Base-by-base conservation (phyloP, 2,888 invertebrate species). In the Ennomos erosarius region DNA sequence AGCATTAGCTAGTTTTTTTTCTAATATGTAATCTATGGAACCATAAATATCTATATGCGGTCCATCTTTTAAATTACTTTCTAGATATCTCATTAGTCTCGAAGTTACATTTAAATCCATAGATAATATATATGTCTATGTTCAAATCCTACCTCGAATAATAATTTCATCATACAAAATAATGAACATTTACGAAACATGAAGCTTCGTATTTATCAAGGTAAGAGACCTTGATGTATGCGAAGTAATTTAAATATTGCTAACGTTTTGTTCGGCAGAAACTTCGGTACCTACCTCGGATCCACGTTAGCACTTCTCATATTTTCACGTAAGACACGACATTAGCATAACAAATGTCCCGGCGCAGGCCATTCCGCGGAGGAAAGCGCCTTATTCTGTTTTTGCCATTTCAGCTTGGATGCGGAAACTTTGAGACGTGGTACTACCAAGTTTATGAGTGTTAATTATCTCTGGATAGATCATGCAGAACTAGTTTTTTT, bases 261-360 rank as follows among this genome's bases (percentile, higher is more conserved):
- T 36, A 37, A 35, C 9, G 40, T 39, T 44, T 53, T 45, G 13
- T 16, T 37, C 10, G 8, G 36, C 42, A 12, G 12, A 34, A 37
- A 11, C 16, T 33, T 33, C 5, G 1, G 3, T 5, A 42, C 26
- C 13, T 52, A 47, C 51, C 51, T 57, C 42, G 45, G 40, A 26
- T 35, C 51, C 36, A 33, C 46, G 46, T 46, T 47, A 57, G 37
- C 50, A 53, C 39, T 43, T 26, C 56, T 57, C 57, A 54, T 54
- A 54, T 50, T 54, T 59, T 26, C 53, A 45, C 40, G 54, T 59
- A 55, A 54, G 42, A 59, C 49, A 54, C 50, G 1, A 42, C 55
- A 59, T 59, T 59, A 59, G 59, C 59, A 59, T 59, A 51, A 59
- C 59, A 59, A 59, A 55, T 59, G 55, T 59, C 36, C 44, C 40